phyloP scores from a whole-genome alignment of 1,140 invertebrate genomes.

The Adoxophyes honmai region DNA sequence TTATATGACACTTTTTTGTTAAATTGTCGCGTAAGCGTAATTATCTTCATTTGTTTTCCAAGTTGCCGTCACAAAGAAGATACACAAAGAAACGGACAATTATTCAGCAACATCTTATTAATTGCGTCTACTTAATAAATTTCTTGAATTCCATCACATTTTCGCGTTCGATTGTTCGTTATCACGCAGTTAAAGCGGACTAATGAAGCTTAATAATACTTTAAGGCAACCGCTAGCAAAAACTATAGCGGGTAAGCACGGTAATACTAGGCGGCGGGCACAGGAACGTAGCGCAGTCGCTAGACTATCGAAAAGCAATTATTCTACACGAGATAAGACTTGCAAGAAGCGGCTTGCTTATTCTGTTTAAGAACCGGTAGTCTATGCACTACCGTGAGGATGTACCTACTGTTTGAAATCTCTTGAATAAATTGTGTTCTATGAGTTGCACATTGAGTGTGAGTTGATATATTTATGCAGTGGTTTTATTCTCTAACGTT shows the following conservation, averaged over 20 bases:
- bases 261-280: slow-evolving; percentile 36
- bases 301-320: slow-evolving; percentile 13
- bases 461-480: too few species aligned
- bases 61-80: not conserved
- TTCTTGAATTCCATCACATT: slow-evolving; percentile 8
- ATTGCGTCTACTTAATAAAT: not conserved
- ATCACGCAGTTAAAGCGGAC: slow-evolving; percentile 20
- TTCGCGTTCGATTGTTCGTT: not conserved
- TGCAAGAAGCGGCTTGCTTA: not conserved
- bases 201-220: slow-evolving; percentile 45
- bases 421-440: too few species aligned
- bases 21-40: not conserved
- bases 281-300: slow-evolving; percentile 2
- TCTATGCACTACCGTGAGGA: too few species aligned
- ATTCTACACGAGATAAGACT: not conserved
- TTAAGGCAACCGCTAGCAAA: slow-evolving; percentile 44
- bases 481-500: too few species aligned
- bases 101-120: not conserved
- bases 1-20: not conserved
- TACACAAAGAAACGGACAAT: slow-evolving; percentile 1
- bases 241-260: slow-evolving; percentile 35
- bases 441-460: too few species aligned
- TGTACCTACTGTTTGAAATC: too few species aligned
- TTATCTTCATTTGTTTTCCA: not conserved
- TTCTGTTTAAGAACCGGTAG: too few species aligned